phyloP scores from a whole-genome alignment of 1,140 invertebrate species.

The Campoletis sonorensis region DNA sequence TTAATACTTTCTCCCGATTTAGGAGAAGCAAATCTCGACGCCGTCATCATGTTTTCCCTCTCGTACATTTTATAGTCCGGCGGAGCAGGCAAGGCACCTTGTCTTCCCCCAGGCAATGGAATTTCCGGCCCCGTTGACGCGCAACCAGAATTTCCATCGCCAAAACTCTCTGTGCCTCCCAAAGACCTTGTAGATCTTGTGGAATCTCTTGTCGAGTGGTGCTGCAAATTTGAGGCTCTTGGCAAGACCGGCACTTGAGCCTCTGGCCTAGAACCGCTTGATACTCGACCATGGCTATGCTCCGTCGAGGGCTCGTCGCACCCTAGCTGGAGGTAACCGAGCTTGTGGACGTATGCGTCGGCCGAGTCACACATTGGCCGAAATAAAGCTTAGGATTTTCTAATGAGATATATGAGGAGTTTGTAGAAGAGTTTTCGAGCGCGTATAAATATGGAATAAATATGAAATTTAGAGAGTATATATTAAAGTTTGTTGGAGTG shows the following conservation, averaged over 20 bases:
- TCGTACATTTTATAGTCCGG: conserved; percentile 81
- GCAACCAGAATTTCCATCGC: conserved; percentile 61
- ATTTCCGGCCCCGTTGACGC: neutral
- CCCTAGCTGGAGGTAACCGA: conserved; percentile 71
- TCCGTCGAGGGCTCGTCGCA: conserved; percentile 64
- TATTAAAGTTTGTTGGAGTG: too few species aligned
- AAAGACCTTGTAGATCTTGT: conserved; percentile 62
- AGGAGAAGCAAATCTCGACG: conserved; percentile 86
- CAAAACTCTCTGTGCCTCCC: conserved; percentile 78
- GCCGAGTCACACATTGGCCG: conserved; percentile 74
- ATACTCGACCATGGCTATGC: conserved; percentile 51
- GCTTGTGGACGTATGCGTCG: conserved; percentile 73
- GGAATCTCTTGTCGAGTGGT: conserved; percentile 27
- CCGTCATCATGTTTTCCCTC: conserved; percentile 81
- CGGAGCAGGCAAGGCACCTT: conserved; percentile 47
- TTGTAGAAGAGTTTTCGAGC: too few species aligned
- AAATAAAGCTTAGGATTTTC: neutral
- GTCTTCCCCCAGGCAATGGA: neutral
- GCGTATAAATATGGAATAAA: too few species aligned
- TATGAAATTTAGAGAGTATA: too few species aligned
- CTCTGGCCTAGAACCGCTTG: conserved; percentile 67
- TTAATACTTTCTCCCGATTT: conserved; percentile 79
- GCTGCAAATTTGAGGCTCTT: conserved; percentile 23
- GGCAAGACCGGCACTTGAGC: conserved; percentile 68
- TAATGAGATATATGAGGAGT: neutral